phyloP scores from a whole-genome alignment of 2,113 vertebrate genomes.

The Sphaerodactylus townsendi region DNA sequence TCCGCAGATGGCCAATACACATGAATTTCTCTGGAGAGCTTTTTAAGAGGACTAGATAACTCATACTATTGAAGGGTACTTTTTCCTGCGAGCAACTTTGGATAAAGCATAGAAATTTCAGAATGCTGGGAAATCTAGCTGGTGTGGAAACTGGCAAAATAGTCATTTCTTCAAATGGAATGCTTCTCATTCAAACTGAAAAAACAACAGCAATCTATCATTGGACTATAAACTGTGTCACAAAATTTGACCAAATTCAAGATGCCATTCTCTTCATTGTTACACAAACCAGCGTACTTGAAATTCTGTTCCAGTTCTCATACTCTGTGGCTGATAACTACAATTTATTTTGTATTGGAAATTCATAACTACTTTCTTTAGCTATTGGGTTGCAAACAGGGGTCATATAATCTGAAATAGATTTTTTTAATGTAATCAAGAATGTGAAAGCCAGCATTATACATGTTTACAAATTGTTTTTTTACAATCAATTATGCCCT shows the following conservation, averaged over 20 bases:
- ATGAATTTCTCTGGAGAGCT: background rate
- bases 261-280: constrained; percentile 55
- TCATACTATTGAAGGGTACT: background rate
- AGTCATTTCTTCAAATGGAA: background rate
- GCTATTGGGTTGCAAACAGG: constrained; percentile 65
- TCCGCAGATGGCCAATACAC: background rate
- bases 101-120: background rate
- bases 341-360: constrained; percentile 66
- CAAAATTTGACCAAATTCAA: constrained; percentile 56
- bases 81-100: background rate
- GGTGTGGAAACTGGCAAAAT: background rate
- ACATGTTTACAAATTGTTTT: constrained; percentile 57
- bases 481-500: constrained; percentile 65
- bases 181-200: background rate
- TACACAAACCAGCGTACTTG: constrained; percentile 49
- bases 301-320: constrained; percentile 61
- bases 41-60: background rate
- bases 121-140: background rate
- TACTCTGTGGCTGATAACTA: constrained; percentile 55
- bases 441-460: constrained; percentile 62
- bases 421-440: constrained; percentile 68
- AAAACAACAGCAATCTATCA: constrained; percentile 27
- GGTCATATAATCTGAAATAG: constrained; percentile 72
- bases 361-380: constrained; percentile 69
- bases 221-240: constrained; percentile 5